phyloP scores from a whole-genome alignment of 2,888 invertebrate species.

The Parochlus steinenii region DNA sequence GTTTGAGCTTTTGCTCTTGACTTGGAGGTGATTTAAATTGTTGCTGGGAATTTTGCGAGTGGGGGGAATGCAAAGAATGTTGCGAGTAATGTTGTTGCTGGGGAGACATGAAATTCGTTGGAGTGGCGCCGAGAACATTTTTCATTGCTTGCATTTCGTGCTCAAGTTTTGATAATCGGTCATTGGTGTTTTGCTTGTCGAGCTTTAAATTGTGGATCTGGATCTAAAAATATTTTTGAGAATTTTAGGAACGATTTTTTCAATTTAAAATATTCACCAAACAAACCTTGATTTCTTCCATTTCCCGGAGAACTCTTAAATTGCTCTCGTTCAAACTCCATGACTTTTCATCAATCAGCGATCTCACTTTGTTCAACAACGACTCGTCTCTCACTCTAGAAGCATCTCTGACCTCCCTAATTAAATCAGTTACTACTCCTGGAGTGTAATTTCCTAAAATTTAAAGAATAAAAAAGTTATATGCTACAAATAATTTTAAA shows the following conservation, averaged over 20 bases:
- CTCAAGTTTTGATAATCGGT: conserved; percentile 47
- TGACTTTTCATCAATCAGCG: conserved; percentile 30
- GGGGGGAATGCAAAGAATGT: too few species aligned
- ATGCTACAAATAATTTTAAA: conserved; percentile 1
- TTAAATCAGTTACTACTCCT: conserved; percentile 54
- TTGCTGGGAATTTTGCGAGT: conserved; percentile 7
- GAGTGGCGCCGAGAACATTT: conserved; percentile 21
- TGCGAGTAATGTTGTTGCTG: conserved; percentile 5
- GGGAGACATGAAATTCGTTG: conserved; percentile 7
- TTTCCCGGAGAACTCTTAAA: conserved; percentile 27
- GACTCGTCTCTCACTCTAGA: conserved; percentile 55
- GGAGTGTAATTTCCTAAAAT: conserved; percentile 40
- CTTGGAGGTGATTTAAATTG: too few species aligned
- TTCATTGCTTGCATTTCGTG: conserved; percentile 41
- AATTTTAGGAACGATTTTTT: neutral
- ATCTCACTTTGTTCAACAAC: conserved; percentile 32
- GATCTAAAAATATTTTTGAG: conserved; percentile 32
- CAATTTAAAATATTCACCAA: neutral
- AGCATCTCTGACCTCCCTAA: conserved; percentile 56
- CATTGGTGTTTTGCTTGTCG: conserved; percentile 48
- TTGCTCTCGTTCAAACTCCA: conserved; percentile 29
- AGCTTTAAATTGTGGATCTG: conserved; percentile 44
- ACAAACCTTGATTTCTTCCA: conserved; percentile 29
- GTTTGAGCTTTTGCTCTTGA: too few species aligned
- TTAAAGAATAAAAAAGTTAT: neutral